Percentiles rank a stretch among this genome's conserved stretches.
Evolutionary conservation across 2,113 vertebrate genomes (phyloP).

Genomic region (Dascyllus trimaculatus): DNA sequence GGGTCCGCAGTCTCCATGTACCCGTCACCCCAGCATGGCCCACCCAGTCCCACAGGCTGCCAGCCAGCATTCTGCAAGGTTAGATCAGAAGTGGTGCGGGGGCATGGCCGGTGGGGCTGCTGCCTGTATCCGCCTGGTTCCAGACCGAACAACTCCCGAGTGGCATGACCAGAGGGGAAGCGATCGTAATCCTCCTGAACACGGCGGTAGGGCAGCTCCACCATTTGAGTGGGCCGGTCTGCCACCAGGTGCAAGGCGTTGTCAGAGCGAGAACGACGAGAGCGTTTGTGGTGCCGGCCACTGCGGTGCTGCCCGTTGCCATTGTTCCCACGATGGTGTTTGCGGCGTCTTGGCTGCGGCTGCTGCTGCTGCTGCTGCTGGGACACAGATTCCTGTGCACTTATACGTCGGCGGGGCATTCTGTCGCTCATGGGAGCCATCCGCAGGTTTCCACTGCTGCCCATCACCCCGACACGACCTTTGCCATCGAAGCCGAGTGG

Average conservation of each 20-base stretch:
- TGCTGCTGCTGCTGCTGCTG: constrained; percentile 80
- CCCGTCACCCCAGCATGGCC: constrained; percentile 85
- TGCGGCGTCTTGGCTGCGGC: constrained; percentile 81
- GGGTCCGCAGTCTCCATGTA: constrained; percentile 87
- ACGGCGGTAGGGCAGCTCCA: constrained; percentile 89
- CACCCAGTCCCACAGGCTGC: constrained; percentile 87
- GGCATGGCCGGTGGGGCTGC: constrained; percentile 91
- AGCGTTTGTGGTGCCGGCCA: constrained; percentile 87
- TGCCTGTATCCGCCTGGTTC: constrained; percentile 84
- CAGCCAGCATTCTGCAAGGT: constrained; percentile 95
- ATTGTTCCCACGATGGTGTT: constrained; percentile 87
- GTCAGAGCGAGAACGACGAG: constrained; percentile 94
- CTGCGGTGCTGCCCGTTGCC: constrained; percentile 86
- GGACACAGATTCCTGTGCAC: constrained; percentile 82
- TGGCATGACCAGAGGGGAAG: constrained; percentile 88
- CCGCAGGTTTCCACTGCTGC: constrained; percentile 84
- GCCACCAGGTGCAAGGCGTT: constrained; percentile 95
- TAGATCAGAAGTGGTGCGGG: constrained; percentile 95
- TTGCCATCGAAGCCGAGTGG: constrained; percentile 88
- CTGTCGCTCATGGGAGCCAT: constrained; percentile 91
- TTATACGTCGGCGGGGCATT: constrained; percentile 88
- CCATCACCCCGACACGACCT: constrained; percentile 83
- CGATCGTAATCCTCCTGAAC: constrained; percentile 93
- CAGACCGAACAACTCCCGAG: constrained; percentile 86
- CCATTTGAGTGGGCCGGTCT: constrained; percentile 88